Evolutionary conservation across 1,140 invertebrate species (phyloP).

Genomic region (Halesus radiatus): DNA sequence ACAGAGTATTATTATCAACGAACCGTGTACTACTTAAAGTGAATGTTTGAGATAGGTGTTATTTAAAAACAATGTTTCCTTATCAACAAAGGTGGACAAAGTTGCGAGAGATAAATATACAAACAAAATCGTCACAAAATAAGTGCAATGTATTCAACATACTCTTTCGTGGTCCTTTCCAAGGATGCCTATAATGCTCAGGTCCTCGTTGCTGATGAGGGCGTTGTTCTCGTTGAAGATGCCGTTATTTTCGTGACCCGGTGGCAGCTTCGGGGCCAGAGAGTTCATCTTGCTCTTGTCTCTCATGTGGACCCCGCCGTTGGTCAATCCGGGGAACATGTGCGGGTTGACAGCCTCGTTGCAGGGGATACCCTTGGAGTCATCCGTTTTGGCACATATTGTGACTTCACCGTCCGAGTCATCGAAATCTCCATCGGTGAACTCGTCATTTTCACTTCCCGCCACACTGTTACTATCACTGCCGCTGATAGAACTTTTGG

Average conservation of each 20-base stretch:
- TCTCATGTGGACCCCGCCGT: slow-evolving; percentile 14
- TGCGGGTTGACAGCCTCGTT: slow-evolving; percentile 64
- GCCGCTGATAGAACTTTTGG: slow-evolving; percentile 4
- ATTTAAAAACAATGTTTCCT: too few species aligned
- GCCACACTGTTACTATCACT: slow-evolving; percentile 4
- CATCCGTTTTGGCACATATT: slow-evolving; percentile 50
- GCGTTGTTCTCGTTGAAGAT: slow-evolving; percentile 58
- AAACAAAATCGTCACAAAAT: neutral
- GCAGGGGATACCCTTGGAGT: slow-evolving; percentile 58
- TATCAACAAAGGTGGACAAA: too few species aligned
- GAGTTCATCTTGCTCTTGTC: slow-evolving; percentile 30
- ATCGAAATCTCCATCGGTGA: slow-evolving; percentile 67
- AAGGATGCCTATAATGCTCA: slow-evolving; percentile 67
- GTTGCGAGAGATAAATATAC: too few species aligned
- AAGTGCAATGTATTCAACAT: slow-evolving; percentile 53
- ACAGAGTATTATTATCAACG: neutral
- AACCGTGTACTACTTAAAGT: too few species aligned
- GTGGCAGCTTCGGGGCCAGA: slow-evolving; percentile 23
- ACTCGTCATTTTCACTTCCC: slow-evolving; percentile 64
- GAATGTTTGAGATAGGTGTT: too few species aligned
- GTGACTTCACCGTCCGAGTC: slow-evolving; percentile 64
- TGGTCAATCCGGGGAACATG: slow-evolving; percentile 11
- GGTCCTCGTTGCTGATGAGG: slow-evolving; percentile 59
- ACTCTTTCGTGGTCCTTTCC: slow-evolving; percentile 68
- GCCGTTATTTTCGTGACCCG: slow-evolving; percentile 55